Conservation (phyloP, 53 echinoderm and acorn worm genomes). For the Stichopus horrens region DNA sequence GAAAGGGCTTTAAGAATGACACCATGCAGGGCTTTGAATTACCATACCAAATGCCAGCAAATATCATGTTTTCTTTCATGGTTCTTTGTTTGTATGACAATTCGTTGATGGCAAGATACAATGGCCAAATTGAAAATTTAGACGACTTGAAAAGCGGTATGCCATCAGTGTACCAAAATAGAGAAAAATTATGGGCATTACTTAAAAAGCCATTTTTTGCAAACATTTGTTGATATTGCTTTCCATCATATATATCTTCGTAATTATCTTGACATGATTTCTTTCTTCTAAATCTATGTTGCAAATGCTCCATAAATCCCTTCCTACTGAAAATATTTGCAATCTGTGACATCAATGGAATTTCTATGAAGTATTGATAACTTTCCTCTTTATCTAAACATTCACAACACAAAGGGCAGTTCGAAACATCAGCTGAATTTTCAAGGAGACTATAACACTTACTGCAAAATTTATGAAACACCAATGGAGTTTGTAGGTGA, state of each 20-base stretch:
- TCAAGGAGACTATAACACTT: not conserved
- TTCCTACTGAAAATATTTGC: not conserved
- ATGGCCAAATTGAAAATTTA: slow-evolving; percentile 12
- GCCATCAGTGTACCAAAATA: slow-evolving; percentile 23
- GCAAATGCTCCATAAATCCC: not conserved
- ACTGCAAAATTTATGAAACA: slow-evolving; percentile 28
- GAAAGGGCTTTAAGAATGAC: slow-evolving; percentile 18
- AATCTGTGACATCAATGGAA: not conserved
- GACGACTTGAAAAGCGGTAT: slow-evolving; percentile 20
- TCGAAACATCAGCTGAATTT: not conserved
- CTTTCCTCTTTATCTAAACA: not conserved
- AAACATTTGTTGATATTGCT: not conserved
- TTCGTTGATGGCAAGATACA: slow-evolving; percentile 32
- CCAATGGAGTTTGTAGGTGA: not conserved
- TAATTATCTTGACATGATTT: not conserved
- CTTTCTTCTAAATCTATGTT: slow-evolving; percentile 27
- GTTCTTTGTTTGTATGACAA: slow-evolving; percentile 1
- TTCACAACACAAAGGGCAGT: not conserved
- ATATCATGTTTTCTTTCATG: slow-evolving; percentile 26
- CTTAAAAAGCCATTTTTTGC: not conserved
- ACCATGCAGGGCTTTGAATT: slow-evolving; percentile 7
- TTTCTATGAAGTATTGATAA: slow-evolving; percentile 14
- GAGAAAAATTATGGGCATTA: not conserved
- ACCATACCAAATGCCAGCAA: slow-evolving; percentile 17
- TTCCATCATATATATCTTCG: slow-evolving; percentile 26